Evolutionary conservation across 1,140 invertebrate species (phyloP).

Genomic region (Panagrolaimus sp.): DNA sequence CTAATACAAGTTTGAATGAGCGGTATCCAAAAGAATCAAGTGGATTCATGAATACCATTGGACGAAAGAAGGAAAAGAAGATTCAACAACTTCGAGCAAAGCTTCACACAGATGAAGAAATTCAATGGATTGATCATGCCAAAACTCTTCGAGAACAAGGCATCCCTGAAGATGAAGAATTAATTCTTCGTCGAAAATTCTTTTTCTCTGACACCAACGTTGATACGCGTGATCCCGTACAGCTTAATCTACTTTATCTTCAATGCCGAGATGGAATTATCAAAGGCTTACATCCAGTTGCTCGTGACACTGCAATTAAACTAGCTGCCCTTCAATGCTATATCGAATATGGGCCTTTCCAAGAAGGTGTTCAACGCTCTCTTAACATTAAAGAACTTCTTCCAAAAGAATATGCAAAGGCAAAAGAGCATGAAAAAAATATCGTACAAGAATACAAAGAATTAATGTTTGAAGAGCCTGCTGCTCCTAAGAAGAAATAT

Average conservation of each 20-base stretch:
- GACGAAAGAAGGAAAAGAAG: constrained; percentile 76
- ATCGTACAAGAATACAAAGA: constrained; percentile 78
- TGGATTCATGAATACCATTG: constrained; percentile 72
- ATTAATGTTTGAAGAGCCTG: constrained; percentile 78
- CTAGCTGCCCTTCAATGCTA: constrained; percentile 97
- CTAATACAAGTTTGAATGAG: constrained; percentile 15
- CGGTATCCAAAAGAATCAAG: constrained; percentile 43
- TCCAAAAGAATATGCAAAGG: constrained; percentile 87
- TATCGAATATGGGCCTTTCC: constrained; percentile 93
- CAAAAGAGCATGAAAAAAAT: constrained; percentile 94
- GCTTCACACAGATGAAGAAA: constrained; percentile 94
- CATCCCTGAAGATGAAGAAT: constrained; percentile 82
- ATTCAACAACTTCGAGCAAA: constrained; percentile 87
- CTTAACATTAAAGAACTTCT: constrained; percentile 91
- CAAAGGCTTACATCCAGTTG: constrained; percentile 97
- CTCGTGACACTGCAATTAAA: constrained; percentile 86
- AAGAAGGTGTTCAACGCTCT: constrained; percentile 83
- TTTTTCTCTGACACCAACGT: constrained; percentile 99
- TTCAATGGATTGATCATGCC: constrained; percentile 95
- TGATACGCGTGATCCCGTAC: constrained; percentile 93
- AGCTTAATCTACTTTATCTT: constrained; percentile 90
- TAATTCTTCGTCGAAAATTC: constrained; percentile 84
- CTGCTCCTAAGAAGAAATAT: constrained; percentile 81
- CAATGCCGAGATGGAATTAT: constrained; percentile 84
- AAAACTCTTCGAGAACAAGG: constrained; percentile 95